Conservation (phyloP, 2,888 invertebrate genomes). For the Nyleta sp. region DNA sequence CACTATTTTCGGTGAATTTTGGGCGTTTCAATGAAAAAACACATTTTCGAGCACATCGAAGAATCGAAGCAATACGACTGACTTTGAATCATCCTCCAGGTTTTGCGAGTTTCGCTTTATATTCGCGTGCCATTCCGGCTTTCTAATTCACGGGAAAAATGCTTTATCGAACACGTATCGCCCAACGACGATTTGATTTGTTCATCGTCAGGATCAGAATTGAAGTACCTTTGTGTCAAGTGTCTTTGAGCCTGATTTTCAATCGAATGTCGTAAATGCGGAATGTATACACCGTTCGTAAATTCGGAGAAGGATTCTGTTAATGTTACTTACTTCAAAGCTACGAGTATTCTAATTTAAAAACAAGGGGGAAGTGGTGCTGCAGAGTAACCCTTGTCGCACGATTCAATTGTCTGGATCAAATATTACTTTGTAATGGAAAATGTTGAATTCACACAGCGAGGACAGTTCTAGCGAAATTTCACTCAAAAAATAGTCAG, state of each 20-base stretch:
- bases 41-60: constrained; percentile 38
- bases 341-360: constrained; percentile 53
- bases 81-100: constrained; percentile 47
- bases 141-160: constrained; percentile 32
- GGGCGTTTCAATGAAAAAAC: constrained; percentile 14
- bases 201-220: constrained; percentile 23
- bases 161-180: constrained; percentile 44
- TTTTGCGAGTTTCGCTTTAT: background rate
- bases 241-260: constrained; percentile 15
- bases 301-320: constrained; percentile 53
- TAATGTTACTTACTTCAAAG: constrained; percentile 47
- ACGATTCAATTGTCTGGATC: background rate
- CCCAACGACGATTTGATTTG: constrained; percentile 7
- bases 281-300: constrained; percentile 36
- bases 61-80: constrained; percentile 38
- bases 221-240: constrained; percentile 6
- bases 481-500: too few relatives aligned
- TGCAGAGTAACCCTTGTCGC: background rate
- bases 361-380: constrained; percentile 35
- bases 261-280: constrained; percentile 29
- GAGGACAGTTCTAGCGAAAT: background rate
- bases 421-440: constrained; percentile 7
- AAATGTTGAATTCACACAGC: constrained; percentile 16
- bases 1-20: background rate
- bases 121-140: constrained; percentile 29